Evolutionary conservation across 2,888 invertebrate genomes (phyloP).

Genomic region (Polia nebulosa): DNA sequence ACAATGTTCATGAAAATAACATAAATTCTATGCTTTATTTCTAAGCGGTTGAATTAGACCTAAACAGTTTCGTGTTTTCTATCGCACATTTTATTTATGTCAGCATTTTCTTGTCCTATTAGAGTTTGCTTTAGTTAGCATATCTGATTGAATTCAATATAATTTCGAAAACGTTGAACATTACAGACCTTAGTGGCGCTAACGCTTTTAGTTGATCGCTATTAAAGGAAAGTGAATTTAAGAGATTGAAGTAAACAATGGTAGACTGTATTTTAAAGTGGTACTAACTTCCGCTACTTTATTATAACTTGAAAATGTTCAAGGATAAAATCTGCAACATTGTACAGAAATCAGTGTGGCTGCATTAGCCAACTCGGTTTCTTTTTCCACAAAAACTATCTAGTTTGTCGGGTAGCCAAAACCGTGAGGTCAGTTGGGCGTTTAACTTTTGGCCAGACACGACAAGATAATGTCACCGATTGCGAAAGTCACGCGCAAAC

Average conservation of each 20-base stretch:
- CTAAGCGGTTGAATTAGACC: slow-evolving; percentile 23
- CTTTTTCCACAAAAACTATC: slow-evolving; percentile 59
- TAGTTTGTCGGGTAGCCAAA: slow-evolving; percentile 66
- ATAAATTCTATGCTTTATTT: slow-evolving; percentile 19
- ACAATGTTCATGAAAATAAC: slow-evolving; percentile 20
- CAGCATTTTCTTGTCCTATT: slow-evolving; percentile 41
- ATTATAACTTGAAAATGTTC: slow-evolving; percentile 40
- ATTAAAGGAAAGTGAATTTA: slow-evolving; percentile 44
- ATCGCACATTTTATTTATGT: slow-evolving; percentile 40
- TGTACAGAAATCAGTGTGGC: slow-evolving; percentile 34
- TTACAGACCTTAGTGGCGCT: slow-evolving; percentile 25
- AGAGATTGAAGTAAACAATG: slow-evolving; percentile 36
- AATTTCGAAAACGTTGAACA: slow-evolving; percentile 53
- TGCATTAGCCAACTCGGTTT: slow-evolving; percentile 57
- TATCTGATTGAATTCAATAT: slow-evolving; percentile 53
- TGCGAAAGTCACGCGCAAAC: slow-evolving; percentile 87
- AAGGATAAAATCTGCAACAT: slow-evolving; percentile 49
- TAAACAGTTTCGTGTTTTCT: slow-evolving; percentile 49
- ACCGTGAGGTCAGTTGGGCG: slow-evolving; percentile 82
- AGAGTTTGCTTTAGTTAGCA: slow-evolving; percentile 46
- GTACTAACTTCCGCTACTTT: slow-evolving; percentile 14
- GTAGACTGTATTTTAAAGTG: slow-evolving; percentile 27
- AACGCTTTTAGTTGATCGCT: slow-evolving; percentile 46
- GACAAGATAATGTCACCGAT: slow-evolving; percentile 85
- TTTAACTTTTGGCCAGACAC: slow-evolving; percentile 86